Evolutionary conservation across 1,140 invertebrate genomes (phyloP).

Genomic region (Caenorhabditis tropicalis): DNA sequence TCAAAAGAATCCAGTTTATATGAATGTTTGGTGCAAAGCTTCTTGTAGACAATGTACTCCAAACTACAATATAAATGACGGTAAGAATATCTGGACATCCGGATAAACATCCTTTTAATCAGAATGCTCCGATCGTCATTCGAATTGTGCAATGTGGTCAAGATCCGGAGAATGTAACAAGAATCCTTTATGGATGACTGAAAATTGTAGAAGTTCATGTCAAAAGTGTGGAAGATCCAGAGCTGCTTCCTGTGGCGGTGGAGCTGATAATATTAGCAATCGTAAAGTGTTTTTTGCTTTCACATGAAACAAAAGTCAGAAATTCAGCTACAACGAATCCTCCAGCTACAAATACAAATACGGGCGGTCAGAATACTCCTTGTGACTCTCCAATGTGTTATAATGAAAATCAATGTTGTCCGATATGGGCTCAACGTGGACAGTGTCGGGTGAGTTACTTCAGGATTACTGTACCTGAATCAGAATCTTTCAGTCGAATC

Average conservation of each 20-base stretch:
- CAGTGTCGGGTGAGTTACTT: slow-evolving; percentile 36
- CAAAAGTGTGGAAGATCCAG: slow-evolving; percentile 47
- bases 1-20: slow-evolving; percentile 54
- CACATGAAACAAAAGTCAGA: background rate
- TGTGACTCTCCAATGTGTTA: slow-evolving; percentile 49
- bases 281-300: background rate
- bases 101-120: background rate
- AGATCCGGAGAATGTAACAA: slow-evolving; percentile 54
- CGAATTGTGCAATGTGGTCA: slow-evolving; percentile 51
- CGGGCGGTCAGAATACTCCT: background rate
- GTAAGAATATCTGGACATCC: background rate
- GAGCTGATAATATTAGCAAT: background rate
- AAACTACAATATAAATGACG: background rate
- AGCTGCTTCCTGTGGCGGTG: slow-evolving; percentile 52
- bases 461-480: background rate
- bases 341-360: background rate
- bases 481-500: background rate
- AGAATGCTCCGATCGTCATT: slow-evolving; percentile 58
- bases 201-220: slow-evolving; percentile 56
- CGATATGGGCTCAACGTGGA: slow-evolving; percentile 53
- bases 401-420: slow-evolving; percentile 59
- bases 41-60: slow-evolving; percentile 32
- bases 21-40: slow-evolving; percentile 56
- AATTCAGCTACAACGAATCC: background rate
- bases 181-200: slow-evolving; percentile 57